Evolutionary conservation across 2,797 vertebrate genomes (phyloP).

Genomic region (Nyctibius grandis): DNA sequence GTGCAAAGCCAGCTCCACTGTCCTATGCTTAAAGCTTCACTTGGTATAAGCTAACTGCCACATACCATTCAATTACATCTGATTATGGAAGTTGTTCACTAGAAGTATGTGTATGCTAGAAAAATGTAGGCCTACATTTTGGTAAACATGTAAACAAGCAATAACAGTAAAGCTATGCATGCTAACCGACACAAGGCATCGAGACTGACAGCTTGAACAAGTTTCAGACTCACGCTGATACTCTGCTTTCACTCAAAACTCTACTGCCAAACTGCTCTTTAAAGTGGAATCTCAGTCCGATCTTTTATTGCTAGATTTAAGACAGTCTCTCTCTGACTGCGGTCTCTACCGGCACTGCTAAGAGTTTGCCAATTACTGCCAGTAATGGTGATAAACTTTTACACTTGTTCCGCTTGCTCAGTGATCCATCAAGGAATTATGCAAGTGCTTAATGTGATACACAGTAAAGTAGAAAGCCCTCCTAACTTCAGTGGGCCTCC

Average conservation of each 20-base stretch:
- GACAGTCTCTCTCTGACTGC: not conserved
- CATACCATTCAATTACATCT: not conserved
- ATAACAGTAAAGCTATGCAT: not conserved
- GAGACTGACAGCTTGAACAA: conserved; percentile 65
- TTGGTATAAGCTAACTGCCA: not conserved
- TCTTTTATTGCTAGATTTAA: not conserved
- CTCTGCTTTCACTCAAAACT: conserved; percentile 54
- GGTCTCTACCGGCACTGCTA: not conserved
- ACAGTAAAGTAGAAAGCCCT: not conserved
- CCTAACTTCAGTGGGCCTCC: not conserved
- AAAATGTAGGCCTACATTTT: not conserved
- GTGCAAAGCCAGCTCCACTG: not conserved
- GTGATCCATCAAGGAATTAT: not conserved
- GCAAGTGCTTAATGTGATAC: not conserved
- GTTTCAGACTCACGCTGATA: conserved; percentile 66
- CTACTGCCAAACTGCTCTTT: conserved; percentile 25
- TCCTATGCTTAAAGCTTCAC: not conserved
- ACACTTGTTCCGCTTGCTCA: not conserved
- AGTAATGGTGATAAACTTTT: conserved; percentile 6
- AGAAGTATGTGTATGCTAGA: not conserved
- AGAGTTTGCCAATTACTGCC: not conserved
- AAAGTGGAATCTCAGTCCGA: not conserved
- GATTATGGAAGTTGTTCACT: not conserved
- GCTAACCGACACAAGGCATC: conserved; percentile 54
- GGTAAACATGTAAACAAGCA: conserved; percentile 20